These are phyloP conservation scores for Gobiocypris rarus DNA, from an alignment of 2,113 vertebrate genomes.

Conservation along the genomic window DNA sequence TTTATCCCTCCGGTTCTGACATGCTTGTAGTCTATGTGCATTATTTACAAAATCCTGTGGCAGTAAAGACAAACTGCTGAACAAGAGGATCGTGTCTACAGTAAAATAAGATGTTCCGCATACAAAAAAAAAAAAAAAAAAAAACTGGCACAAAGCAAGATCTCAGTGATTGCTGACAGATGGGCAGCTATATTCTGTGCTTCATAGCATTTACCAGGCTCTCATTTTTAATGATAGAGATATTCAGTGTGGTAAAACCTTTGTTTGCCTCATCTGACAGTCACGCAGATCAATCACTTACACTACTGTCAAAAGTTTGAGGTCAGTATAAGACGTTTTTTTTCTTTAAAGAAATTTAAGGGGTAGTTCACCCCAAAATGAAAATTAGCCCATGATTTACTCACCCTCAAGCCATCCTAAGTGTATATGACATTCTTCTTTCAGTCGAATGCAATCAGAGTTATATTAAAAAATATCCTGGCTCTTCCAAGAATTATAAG, in stretches of 20 bases:
- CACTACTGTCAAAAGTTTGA: no score
- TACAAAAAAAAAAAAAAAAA: slow-evolving; percentile 6
- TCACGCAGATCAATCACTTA: neutral
- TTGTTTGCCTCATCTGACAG: neutral
- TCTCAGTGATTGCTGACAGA: slow-evolving; percentile 49
- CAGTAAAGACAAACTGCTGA: slow-evolving; percentile 21
- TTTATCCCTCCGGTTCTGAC: neutral
- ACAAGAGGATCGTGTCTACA: slow-evolving; percentile 43
- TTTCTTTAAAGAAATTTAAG: neutral
- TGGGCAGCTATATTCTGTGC: slow-evolving; percentile 36
- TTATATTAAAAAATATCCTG: no score
- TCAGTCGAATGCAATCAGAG: no score
- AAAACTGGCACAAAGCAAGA: slow-evolving; percentile 23
- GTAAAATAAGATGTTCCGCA: neutral
- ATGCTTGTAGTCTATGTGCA: neutral
- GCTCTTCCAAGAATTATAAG: no score
- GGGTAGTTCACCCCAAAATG: no score
- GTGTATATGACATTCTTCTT: no score
- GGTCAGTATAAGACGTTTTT: neutral
- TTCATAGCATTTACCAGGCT: slow-evolving; percentile 34
- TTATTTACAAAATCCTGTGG: slow-evolving; percentile 22
- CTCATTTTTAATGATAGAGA: slow-evolving; percentile 11
- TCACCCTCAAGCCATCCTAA: no score
- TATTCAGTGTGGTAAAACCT: neutral
- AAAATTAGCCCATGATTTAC: no score